phyloP scores from a whole-genome alignment of 2,888 invertebrate genomes.

The Cecidostiba fungosa region DNA sequence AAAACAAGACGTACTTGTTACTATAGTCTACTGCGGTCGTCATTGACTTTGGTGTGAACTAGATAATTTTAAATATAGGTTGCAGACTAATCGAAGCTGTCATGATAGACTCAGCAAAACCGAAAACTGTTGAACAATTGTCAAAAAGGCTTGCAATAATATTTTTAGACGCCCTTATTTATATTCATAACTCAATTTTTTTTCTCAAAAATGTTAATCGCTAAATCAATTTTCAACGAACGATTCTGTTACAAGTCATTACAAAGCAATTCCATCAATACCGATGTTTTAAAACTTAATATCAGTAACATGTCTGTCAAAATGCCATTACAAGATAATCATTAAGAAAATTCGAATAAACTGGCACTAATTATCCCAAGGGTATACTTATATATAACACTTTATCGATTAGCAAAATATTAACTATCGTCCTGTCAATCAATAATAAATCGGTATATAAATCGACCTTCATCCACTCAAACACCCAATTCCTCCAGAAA shows the following conservation, averaged over 20 bases:
- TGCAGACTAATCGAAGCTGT: not conserved
- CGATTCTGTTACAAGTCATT: too few relatives aligned
- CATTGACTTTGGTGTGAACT: not conserved
- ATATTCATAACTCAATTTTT: not conserved
- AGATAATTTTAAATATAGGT: not conserved
- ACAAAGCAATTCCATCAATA: not conserved
- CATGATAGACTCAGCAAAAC: not conserved
- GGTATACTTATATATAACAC: not conserved
- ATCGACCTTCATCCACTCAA: not conserved
- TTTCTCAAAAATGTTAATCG: not conserved
- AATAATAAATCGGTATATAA: not conserved
- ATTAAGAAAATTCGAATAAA: not conserved
- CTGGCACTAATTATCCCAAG: not conserved
- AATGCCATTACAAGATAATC: not conserved
- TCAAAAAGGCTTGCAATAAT: not conserved
- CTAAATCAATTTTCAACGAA: too few relatives aligned
- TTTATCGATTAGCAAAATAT: not conserved
- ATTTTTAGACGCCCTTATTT: not conserved
- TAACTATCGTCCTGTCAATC: not conserved
- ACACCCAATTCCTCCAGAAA: not conserved
- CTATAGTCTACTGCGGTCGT: too few relatives aligned
- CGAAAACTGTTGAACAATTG: too few relatives aligned
- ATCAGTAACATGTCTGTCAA: not conserved
- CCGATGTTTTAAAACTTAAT: not conserved
- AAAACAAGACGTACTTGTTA: not conserved